Percentiles rank a stretch among this genome's conserved stretches.
These are phyloP conservation scores for Pseudochirops corinnae DNA, from an alignment of 2,797 vertebrate species.

Conservation along the genomic window DNA sequence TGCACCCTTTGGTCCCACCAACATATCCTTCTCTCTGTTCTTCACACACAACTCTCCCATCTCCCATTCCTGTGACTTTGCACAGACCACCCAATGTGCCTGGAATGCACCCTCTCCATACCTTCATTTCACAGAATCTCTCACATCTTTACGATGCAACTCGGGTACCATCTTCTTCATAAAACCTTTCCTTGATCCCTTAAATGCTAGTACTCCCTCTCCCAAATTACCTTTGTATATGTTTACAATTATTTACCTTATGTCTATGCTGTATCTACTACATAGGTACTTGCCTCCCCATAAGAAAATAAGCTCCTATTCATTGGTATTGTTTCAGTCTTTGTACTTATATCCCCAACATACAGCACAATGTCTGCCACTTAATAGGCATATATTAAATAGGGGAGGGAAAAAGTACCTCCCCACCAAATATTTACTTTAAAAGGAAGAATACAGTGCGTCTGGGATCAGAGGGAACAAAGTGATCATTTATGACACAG, in stretches of 20 bases:
- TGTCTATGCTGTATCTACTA: background rate
- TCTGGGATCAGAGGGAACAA: slow-evolving; percentile 84
- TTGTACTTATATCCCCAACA: background rate
- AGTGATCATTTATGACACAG: slow-evolving; percentile 83
- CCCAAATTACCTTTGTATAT: background rate
- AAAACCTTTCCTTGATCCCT: background rate
- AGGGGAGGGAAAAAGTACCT: slow-evolving; percentile 79
- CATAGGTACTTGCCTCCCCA: background rate
- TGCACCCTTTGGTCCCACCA: background rate
- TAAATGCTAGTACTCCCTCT: background rate
- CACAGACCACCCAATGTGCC: background rate
- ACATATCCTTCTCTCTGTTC: background rate
- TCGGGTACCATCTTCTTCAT: background rate
- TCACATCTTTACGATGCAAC: background rate
- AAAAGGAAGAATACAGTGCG: slow-evolving; percentile 86
- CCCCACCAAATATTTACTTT: slow-evolving; percentile 82
- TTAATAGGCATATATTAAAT: background rate
- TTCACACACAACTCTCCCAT: background rate
- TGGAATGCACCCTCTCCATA: background rate
- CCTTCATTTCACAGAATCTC: background rate
- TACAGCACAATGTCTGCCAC: background rate
- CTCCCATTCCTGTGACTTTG: background rate
- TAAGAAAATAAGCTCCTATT: background rate
- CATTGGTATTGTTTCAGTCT: background rate
- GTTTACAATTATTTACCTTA: background rate